Base-by-base conservation (phyloP, 2,113 vertebrate species). In the Nothoprocta perdicaria region DNA sequence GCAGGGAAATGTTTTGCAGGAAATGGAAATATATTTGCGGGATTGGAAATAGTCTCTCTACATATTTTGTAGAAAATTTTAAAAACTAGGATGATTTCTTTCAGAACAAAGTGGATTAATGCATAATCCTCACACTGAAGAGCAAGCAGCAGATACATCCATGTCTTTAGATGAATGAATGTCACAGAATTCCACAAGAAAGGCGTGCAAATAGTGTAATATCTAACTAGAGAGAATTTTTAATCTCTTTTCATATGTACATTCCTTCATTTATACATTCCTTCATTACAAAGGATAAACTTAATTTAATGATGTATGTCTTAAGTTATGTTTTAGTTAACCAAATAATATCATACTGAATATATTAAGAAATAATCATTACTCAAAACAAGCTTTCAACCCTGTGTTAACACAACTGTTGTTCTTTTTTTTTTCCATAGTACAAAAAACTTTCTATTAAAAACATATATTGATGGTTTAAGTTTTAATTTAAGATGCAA, bases 141-240 rank as follows among this genome's bases (percentile, higher is more conserved):
- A 60, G 33, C 43, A 87, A 89, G 62, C 27, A 67, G 40, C 6
- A 84, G 18, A n/a, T 53, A 46, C 3, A 46, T 31, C 9, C 19
- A 13, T 29, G 67, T 35, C 41, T 68, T 67, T 15, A 86, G 45
- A 40, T 57, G 35, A 33, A 19, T 45, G 68, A 86, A 55, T n/a
- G 8, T 4, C 61, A 77, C 35, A 53, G 61, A 53, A 33, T 12
- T 16, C 16, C 26, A 17, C 61, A n/a, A 80, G 19, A 80, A 68
- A 58, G 27, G 4, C 76, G 5, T 0, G 0, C 18, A 10, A 69
- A 8, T 46, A 60, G 71, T 12, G 8, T 38, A 76, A 50, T 55
- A 31, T 31, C 4, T 35, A 63, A 19, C n/a, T 35, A 72, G 7
- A 14, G 19, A n/a, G 72, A 46, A 46, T 43, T 21, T 61, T 62